phyloP scores from a whole-genome alignment of 2,113 vertebrate species.

The Turdus rufiventris region DNA sequence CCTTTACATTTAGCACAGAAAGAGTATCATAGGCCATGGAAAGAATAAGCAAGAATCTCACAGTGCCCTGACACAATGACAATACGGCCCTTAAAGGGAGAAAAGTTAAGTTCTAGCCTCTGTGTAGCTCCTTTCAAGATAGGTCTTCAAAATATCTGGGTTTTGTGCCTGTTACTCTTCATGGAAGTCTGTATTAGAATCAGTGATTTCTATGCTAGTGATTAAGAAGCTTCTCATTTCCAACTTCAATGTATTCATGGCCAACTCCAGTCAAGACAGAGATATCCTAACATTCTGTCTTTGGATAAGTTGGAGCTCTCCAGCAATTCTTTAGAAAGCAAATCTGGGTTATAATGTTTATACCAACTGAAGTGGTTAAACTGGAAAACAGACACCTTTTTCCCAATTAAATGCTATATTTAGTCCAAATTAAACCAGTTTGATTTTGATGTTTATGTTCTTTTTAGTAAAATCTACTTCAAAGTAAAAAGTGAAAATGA shows the following conservation, averaged over 20 bases:
- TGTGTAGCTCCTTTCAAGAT: not conserved
- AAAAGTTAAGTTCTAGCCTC: not conserved
- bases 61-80: not conserved
- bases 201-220: not conserved
- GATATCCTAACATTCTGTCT: not conserved
- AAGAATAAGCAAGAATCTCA: not conserved
- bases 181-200: not conserved
- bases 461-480: not conserved
- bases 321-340: not conserved
- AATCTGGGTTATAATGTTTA: not conserved
- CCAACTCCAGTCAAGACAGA: not conserved
- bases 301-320: not conserved
- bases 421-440: not conserved
- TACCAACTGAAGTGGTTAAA: not conserved
- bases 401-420: not conserved
- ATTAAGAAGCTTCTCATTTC: not conserved
- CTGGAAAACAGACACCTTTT: not conserved
- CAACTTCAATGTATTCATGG: not conserved
- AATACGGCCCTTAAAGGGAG: not conserved
- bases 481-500: not conserved
- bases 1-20: not conserved
- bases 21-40: not conserved
- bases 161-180: not conserved
- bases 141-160: not conserved
- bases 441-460: not conserved